A percentile compares a stretch with the other conserved stretches of the same genome.
These are phyloP conservation scores for Ostrea edulis DNA, from an alignment of 1,140 invertebrate genomes.

Conservation along the genomic window DNA sequence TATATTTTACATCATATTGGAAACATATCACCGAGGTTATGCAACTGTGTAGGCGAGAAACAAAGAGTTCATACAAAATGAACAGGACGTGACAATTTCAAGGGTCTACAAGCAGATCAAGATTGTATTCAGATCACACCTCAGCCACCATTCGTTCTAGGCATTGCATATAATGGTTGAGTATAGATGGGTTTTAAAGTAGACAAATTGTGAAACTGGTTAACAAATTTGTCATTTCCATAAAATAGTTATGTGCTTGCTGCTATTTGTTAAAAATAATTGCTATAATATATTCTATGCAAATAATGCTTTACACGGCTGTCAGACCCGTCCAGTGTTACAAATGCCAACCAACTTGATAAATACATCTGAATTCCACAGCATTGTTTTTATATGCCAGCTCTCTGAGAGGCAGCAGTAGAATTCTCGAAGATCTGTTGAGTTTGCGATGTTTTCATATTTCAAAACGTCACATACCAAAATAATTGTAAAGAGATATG, in stretches of 20 bases:
- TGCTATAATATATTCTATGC: not conserved
- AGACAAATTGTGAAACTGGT: not conserved
- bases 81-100: not conserved
- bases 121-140: not conserved
- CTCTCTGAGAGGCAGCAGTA: not conserved
- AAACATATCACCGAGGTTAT: not conserved
- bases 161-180: not conserved
- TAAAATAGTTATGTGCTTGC: not conserved
- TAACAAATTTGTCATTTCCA: not conserved
- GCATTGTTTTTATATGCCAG: not conserved
- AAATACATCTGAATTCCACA: not conserved
- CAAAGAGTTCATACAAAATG: not conserved
- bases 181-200: not conserved
- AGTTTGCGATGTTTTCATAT: not conserved
- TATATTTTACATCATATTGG: no score
- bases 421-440: not conserved
- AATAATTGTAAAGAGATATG: not conserved
- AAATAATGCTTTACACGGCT: not conserved
- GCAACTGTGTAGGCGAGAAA: not conserved
- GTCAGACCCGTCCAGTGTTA: conserved; percentile 3
- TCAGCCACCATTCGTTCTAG: not conserved
- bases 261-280: conserved; percentile 29
- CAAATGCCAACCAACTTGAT: conserved; percentile 2
- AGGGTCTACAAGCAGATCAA: not conserved
- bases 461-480: conserved; percentile 1